phyloP scores from a whole-genome alignment of 2,888 invertebrate species.

The Actias luna region DNA sequence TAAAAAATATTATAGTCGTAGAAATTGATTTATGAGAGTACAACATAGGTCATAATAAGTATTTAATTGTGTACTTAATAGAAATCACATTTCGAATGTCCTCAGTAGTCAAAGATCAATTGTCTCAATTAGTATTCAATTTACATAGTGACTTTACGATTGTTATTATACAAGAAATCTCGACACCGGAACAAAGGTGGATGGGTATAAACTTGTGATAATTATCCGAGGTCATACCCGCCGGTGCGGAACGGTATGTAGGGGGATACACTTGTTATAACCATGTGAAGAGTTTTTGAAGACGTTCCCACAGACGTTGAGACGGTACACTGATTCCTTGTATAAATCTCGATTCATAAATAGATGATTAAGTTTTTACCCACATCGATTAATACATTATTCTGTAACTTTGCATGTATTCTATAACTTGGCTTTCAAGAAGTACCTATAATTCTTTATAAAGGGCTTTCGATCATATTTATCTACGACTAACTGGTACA shows the following conservation, averaged over 20 bases:
- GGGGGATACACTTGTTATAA: conserved; percentile 70
- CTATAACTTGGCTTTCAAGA: no score
- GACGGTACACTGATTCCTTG: conserved; percentile 67
- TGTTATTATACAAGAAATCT: conserved; percentile 65
- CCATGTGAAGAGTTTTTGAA: conserved; percentile 79
- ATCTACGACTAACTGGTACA: no score
- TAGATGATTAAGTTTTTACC: conserved; percentile 61
- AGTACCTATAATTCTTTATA: no score
- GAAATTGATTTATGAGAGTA: no score
- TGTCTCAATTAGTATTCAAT: conserved; percentile 23
- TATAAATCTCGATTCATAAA: conserved; percentile 71
- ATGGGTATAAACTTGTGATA: conserved; percentile 71
- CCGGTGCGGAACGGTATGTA: conserved; percentile 73
- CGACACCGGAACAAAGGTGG: conserved; percentile 68
- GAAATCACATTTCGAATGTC: background rate
- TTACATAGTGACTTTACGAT: conserved; percentile 15
- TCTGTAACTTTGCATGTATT: no score
- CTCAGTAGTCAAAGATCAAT: conserved; percentile 3
- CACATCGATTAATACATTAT: background rate
- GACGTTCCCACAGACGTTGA: conserved; percentile 72
- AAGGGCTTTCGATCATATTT: no score
- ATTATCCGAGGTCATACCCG: conserved; percentile 74
- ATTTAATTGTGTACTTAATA: background rate
- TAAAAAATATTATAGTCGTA: no score
- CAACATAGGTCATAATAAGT: no score